These are phyloP conservation scores for Stigmatopora nigra DNA, from an alignment of 2,113 vertebrate species.

Conservation along the genomic window DNA sequence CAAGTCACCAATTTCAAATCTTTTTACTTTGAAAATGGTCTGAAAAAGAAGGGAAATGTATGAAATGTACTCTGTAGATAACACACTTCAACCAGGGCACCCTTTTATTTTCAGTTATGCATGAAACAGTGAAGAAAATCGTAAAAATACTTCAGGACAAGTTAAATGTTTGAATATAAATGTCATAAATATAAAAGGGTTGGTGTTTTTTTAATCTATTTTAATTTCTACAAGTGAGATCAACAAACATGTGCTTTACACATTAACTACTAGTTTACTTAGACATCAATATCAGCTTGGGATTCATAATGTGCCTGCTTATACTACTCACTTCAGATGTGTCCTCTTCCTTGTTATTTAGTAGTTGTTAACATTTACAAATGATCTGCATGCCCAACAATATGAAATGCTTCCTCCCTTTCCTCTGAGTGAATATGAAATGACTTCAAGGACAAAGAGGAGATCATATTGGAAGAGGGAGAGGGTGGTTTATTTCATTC, in stretches of 20 bases:
- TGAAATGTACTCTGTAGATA: no score
- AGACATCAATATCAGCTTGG: conserved; percentile 7
- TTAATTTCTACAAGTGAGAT: no score
- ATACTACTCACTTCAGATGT: conserved; percentile 7
- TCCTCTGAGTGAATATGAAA: conserved; percentile 49
- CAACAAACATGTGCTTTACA: conserved; percentile 10
- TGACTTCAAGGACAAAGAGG: conserved; percentile 46
- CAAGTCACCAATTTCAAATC: no score
- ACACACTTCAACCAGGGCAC: no score
- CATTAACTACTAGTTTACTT: conserved; percentile 27
- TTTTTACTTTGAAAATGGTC: no score
- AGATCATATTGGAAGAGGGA: conserved; percentile 26
- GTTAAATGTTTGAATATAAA: no score
- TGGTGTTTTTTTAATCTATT: no score
- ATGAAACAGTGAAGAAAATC: no score
- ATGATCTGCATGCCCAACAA: conserved; percentile 35
- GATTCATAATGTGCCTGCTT: conserved; percentile 24
- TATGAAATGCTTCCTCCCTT: conserved; percentile 32
- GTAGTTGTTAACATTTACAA: conserved; percentile 38
- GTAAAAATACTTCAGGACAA: no score
- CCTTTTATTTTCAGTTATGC: no score
- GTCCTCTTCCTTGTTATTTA: conserved; percentile 31
- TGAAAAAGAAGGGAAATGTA: no score
- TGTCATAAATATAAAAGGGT: no score
- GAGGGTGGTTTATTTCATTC: conserved; percentile 31